Evolutionary conservation across 2,797 vertebrate genomes (phyloP), one percentile per base, ranked within the genome.

Genomic region (Lagocephalus sceleratus): DNA sequence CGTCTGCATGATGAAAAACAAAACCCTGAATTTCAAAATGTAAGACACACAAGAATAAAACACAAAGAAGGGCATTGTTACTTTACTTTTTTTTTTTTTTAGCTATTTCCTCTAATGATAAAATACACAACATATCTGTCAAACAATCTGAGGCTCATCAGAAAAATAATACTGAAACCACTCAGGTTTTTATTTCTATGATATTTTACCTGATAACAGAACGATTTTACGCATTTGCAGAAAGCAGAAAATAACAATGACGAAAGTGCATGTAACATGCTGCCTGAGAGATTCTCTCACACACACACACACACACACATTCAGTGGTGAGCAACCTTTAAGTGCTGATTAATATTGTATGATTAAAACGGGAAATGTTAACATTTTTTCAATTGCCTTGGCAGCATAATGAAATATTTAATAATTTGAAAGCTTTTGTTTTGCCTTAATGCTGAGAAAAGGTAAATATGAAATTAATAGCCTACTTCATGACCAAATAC

Each of bases 341-440:
- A 89, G 85, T 87, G 83, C 86, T 75, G 77, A 90, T 88, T 81
- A 90, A 89, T 90, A 88, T 88, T 90, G 68, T 72, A 89, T 81
- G 78, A 45, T 81, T 83, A 86, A 87, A 35, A 85, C 84, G 83
- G 83, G 63, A 84, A 87, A 81, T 85, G 75, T 87, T 84, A 84
- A 87, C 71, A 81, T 85, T 82, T 88, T 82, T 85, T 70, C 78
- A 74, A 85, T 81, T 76, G 76, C 75, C 65, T 57, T 76, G 76
- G 82, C 72, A 81, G 79, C 63, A 54, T 69, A 51, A 85, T 89
- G 20, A 90, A 90, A 85, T 87, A 88, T 88, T 89, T 59, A 89
- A 82, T 69, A 71, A 46, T 39, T 44, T 64, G 35, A 81, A 66
- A 66, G 82, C 82, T 79, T 88, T 87, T 89, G 85, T 87, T 86